phyloP scores from a whole-genome alignment of 2,888 invertebrate species.

The Drosophila pseudotalamancana region DNA sequence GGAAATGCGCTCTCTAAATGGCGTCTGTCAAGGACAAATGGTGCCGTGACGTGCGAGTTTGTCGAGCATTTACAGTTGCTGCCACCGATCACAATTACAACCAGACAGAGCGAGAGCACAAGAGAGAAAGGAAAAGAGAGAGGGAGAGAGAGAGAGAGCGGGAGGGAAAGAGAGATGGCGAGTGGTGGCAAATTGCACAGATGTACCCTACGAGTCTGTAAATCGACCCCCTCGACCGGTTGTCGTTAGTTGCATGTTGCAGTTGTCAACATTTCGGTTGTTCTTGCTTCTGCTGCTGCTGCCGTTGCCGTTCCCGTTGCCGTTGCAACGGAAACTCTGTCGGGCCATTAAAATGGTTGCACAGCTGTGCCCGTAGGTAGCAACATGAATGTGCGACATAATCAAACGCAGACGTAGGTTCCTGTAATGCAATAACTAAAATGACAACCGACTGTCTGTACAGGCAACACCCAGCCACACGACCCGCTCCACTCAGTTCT shows the following conservation, averaged over 20 bases:
- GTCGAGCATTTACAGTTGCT: conserved; percentile 62
- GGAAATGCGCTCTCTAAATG: conserved; percentile 63
- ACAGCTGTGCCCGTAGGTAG: conserved; percentile 41
- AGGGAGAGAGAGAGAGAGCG: not conserved
- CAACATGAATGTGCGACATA: conserved; percentile 68
- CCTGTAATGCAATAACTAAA: conserved; percentile 76
- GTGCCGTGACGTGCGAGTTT: conserved; percentile 57
- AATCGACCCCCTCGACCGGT: conserved; percentile 25
- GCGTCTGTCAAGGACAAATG: conserved; percentile 73
- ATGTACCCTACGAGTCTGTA: conserved; percentile 28
- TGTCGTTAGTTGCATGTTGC: conserved; percentile 72
- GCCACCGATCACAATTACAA: conserved; percentile 71
- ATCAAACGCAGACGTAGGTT: conserved; percentile 69
- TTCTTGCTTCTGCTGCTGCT: conserved; percentile 15
- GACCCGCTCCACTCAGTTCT: conserved; percentile 6
- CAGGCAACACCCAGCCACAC: not conserved
- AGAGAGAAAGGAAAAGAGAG: not conserved
- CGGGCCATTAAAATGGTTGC: conserved; percentile 69
- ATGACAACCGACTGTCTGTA: conserved; percentile 59
- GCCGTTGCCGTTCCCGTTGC: no score
- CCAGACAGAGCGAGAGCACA: not conserved
- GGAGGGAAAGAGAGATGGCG: conserved; percentile 26
- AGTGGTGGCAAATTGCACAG: conserved; percentile 75
- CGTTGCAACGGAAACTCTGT: conserved; percentile 77
- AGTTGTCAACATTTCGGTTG: conserved; percentile 55